These are phyloP conservation scores for Cichlasoma orientale DNA, from an alignment of 2,797 vertebrate species.

Conservation along the genomic window DNA sequence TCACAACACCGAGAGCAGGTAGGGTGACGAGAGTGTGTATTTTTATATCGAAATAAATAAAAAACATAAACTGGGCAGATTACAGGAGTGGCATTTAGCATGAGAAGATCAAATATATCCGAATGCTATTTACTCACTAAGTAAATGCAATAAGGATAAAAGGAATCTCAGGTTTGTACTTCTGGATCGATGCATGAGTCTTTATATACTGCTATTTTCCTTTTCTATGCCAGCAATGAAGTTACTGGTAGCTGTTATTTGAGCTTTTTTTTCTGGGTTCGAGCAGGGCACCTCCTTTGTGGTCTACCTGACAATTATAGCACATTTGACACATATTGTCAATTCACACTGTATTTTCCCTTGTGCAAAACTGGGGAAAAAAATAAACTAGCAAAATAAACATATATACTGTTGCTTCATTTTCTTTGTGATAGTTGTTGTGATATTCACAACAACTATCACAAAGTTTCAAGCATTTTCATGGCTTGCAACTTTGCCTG, in stretches of 20 bases:
- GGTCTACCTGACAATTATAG: not conserved
- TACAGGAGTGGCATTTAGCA: too few relatives aligned
- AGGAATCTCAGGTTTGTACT: not conserved
- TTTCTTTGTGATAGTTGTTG: too few relatives aligned
- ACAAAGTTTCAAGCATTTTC: too few relatives aligned
- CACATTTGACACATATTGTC: too few relatives aligned
- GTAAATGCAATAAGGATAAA: not conserved
- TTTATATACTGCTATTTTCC: not conserved
- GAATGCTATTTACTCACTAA: not conserved
- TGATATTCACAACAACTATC: too few relatives aligned
- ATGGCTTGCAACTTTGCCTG: too few relatives aligned
- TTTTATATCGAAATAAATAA: too few relatives aligned
- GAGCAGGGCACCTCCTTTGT: not conserved
- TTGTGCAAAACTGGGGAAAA: too few relatives aligned
- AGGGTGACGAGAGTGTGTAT: not conserved
- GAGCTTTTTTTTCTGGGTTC: not conserved
- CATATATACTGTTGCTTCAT: too few relatives aligned
- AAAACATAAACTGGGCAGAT: too few relatives aligned
- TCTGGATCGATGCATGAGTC: not conserved
- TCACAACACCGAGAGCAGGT: not conserved
- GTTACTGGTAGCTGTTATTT: not conserved
- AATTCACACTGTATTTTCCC: too few relatives aligned
- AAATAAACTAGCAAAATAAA: too few relatives aligned
- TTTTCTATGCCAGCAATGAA: not conserved
- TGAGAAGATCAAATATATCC: not conserved